Base-by-base conservation (phyloP, 2,888 invertebrate genomes). In the Caenorhabditis parvicauda region DNA sequence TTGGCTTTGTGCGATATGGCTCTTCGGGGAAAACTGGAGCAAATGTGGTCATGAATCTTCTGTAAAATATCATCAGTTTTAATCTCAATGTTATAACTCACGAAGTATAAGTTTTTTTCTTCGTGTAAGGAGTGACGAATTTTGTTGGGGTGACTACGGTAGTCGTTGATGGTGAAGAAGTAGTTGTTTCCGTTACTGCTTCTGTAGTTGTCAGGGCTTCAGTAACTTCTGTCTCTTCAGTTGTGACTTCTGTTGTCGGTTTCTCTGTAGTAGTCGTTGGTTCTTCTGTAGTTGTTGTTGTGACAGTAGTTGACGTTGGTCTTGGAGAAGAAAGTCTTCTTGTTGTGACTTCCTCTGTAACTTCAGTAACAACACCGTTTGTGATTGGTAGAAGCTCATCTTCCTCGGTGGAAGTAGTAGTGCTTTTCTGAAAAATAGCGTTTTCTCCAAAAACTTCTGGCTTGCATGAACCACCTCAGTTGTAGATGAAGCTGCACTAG, bases 11-110 rank as follows among this genome's bases (percentile, higher is more conserved):
- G 54, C 56, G 12, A n/a, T 29, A 50, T 4, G 27, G 21, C 21
- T 57, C 48, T 43, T 57, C 54, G n/a, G 59, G 52, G 17, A 42
- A 59, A n/a, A 59, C 55, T 43, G 59, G 59, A 22, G 59, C 51
- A 44, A 55, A 59, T 32, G 59, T 59, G 1, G 59, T 59, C 14
- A 59, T 21, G 1, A 51, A 9, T 25, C 39, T 24, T 48, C 59
- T 59, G 43, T 25, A 6, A 25, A 4, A 46, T 7, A 14, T 32
- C 22, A 32, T n/a, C 19, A 32, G 21, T 19, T 7, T 32, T 12
- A 35, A 39, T n/a, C 1, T 49, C 7, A n/a, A 12, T 25, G 14
- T 1, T 24, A 49, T 25, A 28, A 48, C 25, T 47, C 4, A 43
- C 39, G 43, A 51, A 21, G 39, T 24, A 29, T 38, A 51, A 22